Conservation (phyloP, 2,888 invertebrate genomes). For the Pecten maximus region DNA sequence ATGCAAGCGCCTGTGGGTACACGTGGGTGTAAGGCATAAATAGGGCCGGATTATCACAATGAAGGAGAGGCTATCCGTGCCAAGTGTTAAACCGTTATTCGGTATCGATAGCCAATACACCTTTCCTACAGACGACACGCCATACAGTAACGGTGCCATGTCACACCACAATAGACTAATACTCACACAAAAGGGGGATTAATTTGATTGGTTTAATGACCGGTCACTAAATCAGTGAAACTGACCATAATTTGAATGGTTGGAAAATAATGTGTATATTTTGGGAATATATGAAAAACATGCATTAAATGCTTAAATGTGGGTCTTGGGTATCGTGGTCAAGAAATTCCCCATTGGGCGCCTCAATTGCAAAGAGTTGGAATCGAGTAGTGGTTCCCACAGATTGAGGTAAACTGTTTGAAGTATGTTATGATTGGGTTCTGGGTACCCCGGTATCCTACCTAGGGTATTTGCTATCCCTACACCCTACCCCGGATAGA, state of each 20-base stretch:
- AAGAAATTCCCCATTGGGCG: background rate
- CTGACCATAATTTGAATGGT: background rate
- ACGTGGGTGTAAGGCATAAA: background rate
- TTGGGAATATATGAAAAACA: background rate
- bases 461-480: background rate
- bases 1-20: too few relatives aligned
- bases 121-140: background rate
- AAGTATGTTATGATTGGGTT: background rate
- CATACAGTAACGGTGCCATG: background rate
- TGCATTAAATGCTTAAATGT: background rate
- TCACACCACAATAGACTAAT: background rate
- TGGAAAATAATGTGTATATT: background rate
- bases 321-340: background rate
- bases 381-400: conserved; percentile 9
- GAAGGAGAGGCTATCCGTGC: background rate
- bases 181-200: background rate
- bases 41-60: background rate
- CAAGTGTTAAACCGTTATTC: background rate
- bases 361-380: background rate
- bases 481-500: background rate
- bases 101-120: background rate
- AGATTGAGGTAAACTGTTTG: background rate
- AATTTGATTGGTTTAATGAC: background rate
- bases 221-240: background rate
- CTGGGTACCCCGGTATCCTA: background rate